phyloP scores from a whole-genome alignment of 2,888 invertebrate genomes.

The Agrochola circellaris region DNA sequence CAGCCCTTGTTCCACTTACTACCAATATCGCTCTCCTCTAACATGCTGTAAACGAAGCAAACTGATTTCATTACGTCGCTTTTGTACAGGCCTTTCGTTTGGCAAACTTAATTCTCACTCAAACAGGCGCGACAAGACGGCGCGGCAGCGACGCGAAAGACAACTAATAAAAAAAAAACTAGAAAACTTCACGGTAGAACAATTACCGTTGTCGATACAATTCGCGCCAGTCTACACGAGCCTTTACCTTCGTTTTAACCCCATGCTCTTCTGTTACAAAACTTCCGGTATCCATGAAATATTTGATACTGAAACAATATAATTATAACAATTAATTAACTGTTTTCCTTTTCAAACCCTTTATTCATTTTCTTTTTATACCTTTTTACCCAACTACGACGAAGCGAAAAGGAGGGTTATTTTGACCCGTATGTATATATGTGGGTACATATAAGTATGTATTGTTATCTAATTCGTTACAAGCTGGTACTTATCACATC shows the following conservation, averaged over 20 bases:
- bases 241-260: neutral
- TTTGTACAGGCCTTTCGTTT: no score
- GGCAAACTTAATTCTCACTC: no score
- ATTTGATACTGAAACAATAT: conserved; percentile 9
- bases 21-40: neutral
- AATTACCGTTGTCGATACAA: no score
- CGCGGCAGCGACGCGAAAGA: no score
- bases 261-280: neutral
- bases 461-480: neutral
- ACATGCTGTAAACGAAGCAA: neutral
- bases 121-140: no score
- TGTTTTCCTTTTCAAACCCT: neutral
- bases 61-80: neutral
- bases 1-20: neutral
- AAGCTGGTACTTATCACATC: neutral
- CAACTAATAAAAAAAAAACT: no score
- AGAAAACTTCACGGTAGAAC: no score
- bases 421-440: no score
- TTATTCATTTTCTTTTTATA: neutral
- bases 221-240: no score
- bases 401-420: no score
- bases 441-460: no score
- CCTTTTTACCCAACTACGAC: neutral
- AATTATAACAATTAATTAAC: conserved; percentile 9
- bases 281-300: conserved; percentile 3